Percentiles rank a stretch among this genome's conserved stretches.
phyloP scores from a whole-genome alignment of 2,888 invertebrate species.

The Ornithoptera priamus region DNA sequence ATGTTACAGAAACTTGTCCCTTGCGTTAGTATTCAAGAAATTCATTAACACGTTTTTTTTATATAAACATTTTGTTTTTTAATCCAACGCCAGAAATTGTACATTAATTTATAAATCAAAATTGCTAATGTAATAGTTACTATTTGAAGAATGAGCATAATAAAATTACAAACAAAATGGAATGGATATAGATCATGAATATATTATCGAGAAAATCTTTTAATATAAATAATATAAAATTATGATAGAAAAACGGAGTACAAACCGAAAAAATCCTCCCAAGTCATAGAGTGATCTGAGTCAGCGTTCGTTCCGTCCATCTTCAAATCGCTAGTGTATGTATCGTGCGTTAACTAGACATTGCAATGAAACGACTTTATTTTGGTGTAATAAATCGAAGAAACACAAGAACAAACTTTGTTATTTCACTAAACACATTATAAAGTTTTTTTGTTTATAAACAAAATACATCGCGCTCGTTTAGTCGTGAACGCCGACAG shows the following conservation, averaged over 20 bases:
- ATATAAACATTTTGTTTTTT: not conserved
- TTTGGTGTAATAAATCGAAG: conserved; percentile 26
- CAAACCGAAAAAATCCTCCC: conserved; percentile 87
- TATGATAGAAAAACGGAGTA: conserved; percentile 35
- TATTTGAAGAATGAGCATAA: not conserved
- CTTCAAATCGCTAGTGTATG: conserved; percentile 48
- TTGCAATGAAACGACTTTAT: conserved; percentile 32
- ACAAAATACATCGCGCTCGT: conserved; percentile 60
- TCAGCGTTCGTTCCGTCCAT: conserved; percentile 80
- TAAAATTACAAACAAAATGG: not conserved
- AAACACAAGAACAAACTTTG: conserved; percentile 32
- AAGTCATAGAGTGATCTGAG: conserved; percentile 85
- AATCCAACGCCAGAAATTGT: not conserved
- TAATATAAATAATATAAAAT: not conserved
- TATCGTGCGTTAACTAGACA: conserved; percentile 49
- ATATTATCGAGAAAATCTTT: not conserved
- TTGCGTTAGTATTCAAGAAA: conserved; percentile 51
- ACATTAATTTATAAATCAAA: not conserved
- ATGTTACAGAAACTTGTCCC: conserved; percentile 61
- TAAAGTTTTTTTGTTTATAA: conserved; percentile 62
- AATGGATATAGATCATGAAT: not conserved
- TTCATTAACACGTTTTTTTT: conserved; percentile 36
- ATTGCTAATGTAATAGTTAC: not conserved
- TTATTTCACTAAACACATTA: conserved; percentile 34
- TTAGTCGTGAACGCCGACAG: conserved; percentile 31